Percentiles rank a stretch among this genome's conserved stretches.
Evolutionary conservation across 2,888 invertebrate species (phyloP).

Genomic region (Agrochola circellaris): DNA sequence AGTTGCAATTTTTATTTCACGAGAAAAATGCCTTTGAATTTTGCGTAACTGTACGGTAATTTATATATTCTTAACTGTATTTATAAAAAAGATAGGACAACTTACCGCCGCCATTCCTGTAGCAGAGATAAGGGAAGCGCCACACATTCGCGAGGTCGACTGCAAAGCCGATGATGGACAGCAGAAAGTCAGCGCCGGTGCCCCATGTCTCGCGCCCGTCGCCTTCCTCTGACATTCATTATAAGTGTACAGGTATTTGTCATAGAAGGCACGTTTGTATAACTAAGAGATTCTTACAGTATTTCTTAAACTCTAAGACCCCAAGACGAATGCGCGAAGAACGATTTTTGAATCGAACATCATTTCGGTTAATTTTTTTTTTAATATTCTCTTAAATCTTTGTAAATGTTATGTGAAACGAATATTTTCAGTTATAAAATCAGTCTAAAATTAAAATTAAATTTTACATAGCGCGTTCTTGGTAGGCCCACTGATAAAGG

Average conservation of each 20-base stretch:
- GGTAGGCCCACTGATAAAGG: background rate
- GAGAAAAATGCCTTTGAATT: background rate
- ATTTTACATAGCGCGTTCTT: too few relatives aligned
- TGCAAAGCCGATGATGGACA: constrained; percentile 96
- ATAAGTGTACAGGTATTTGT: constrained; percentile 24
- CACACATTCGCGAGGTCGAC: constrained; percentile 97
- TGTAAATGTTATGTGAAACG: background rate
- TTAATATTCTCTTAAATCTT: background rate
- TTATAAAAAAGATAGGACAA: background rate
- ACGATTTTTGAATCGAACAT: background rate
- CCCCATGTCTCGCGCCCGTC: constrained; percentile 95
- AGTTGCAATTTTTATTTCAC: background rate
- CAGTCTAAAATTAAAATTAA: too few relatives aligned
- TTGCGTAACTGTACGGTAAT: background rate
- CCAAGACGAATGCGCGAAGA: background rate
- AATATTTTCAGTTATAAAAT: background rate
- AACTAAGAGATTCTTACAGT: background rate
- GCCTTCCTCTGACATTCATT: constrained; percentile 76
- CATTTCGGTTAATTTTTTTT: background rate
- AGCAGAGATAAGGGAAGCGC: constrained; percentile 95
- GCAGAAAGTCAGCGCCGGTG: constrained; percentile 94
- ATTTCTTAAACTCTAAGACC: background rate
- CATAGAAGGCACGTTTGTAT: background rate
- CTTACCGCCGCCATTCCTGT: constrained; percentile 94
- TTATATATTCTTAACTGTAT: too few relatives aligned